These are phyloP conservation scores for Paedocypris sp. DNA, from an alignment of 2,113 vertebrate species.

Conservation along the genomic window DNA sequence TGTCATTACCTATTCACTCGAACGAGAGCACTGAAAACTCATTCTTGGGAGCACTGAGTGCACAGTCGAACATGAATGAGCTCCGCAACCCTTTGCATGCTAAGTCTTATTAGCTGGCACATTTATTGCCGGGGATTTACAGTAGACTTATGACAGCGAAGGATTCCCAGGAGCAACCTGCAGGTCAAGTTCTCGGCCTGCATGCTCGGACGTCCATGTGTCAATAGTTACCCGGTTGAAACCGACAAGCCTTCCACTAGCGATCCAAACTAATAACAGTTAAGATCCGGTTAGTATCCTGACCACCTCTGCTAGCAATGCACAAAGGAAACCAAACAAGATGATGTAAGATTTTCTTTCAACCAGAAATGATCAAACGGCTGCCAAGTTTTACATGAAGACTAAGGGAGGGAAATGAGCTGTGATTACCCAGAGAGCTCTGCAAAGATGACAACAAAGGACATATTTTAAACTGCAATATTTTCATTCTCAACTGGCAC, in stretches of 20 bases:
- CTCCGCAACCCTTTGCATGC: not conserved
- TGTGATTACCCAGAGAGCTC: slow-evolving; percentile 27
- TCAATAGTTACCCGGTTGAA: not conserved
- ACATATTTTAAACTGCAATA: not conserved
- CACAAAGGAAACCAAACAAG: not conserved
- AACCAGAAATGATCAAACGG: slow-evolving; percentile 10
- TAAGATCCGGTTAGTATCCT: too few species aligned
- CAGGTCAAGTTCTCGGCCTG: not conserved
- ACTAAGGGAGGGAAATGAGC: slow-evolving; percentile 6
- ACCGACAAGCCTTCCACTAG: not conserved
- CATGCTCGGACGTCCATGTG: not conserved
- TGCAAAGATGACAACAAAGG: slow-evolving; percentile 19
- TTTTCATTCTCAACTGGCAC: not conserved
- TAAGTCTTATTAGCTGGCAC: not conserved
- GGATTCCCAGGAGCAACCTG: not conserved
- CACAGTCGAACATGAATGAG: not conserved
- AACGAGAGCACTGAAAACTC: too few species aligned
- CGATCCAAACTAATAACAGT: not conserved
- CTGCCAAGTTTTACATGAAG: slow-evolving; percentile 6
- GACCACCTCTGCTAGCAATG: not conserved
- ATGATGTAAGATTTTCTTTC: not conserved
- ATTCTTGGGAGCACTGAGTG: too few species aligned
- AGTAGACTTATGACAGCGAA: not conserved
- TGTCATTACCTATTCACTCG: not conserved
- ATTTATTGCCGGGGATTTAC: not conserved